Evolutionary conservation across 1,140 invertebrate genomes (phyloP).

Genomic region (Cydia fagiglandana): DNA sequence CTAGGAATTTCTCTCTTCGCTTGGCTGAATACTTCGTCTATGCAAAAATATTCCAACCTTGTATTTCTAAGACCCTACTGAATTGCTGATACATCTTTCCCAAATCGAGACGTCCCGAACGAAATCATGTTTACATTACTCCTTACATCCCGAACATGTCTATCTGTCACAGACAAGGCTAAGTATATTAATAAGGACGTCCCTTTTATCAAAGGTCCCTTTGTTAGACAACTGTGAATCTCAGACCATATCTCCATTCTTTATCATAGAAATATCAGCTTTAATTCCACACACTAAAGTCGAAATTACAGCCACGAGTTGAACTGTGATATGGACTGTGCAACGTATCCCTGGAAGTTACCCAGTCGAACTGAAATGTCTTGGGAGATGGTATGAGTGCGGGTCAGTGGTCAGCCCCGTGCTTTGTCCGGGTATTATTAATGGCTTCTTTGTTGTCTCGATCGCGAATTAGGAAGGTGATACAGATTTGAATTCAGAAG

Average conservation of each 20-base stretch:
- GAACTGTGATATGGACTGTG: not conserved
- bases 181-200: slow-evolving; percentile 32
- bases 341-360: not conserved
- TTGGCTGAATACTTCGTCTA: not conserved
- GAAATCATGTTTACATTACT: slow-evolving; percentile 30
- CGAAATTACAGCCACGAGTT: not conserved
- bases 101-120: slow-evolving; percentile 1
- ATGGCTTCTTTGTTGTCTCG: slow-evolving; percentile 53
- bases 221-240: slow-evolving; percentile 9
- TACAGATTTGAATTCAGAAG: slow-evolving; percentile 1
- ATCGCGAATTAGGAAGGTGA: slow-evolving; percentile 38
- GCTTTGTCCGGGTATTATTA: slow-evolving; percentile 14
- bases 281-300: not conserved
- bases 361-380: not conserved
- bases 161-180: slow-evolving; percentile 28
- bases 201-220: slow-evolving; percentile 22
- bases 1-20: too few species aligned
- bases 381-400: not conserved
- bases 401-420: slow-evolving; percentile 1
- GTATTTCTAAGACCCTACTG: not conserved
- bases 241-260: not conserved
- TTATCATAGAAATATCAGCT: not conserved
- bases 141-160: slow-evolving; percentile 17
- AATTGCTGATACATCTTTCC: not conserved
- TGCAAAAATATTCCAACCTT: not conserved